Percentiles rank a stretch among this genome's conserved stretches.
These are phyloP conservation scores for Serilophus lunatus DNA, from an alignment of 2,113 vertebrate genomes.

Conservation along the genomic window DNA sequence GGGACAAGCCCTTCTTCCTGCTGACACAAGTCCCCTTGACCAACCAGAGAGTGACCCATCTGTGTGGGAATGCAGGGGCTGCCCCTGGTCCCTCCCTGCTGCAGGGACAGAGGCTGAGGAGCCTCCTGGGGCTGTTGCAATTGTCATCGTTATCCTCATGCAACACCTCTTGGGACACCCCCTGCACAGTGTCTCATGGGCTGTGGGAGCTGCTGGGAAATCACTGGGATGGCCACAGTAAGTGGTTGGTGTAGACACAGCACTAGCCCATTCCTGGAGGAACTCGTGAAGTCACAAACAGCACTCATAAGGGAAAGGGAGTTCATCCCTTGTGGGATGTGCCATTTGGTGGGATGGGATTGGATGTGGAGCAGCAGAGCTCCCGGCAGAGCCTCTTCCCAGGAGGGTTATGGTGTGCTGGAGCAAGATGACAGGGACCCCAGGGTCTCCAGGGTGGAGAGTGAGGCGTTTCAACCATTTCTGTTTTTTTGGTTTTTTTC, in stretches of 20 bases:
- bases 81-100: neutral
- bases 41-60: neutral
- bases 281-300: too few relatives aligned
- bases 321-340: too few relatives aligned
- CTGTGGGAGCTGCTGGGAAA: too few relatives aligned
- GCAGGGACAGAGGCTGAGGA: neutral
- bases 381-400: neutral
- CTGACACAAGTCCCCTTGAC: neutral
- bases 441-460: neutral
- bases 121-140: neutral
- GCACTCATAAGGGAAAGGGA: neutral
- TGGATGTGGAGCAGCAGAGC: neutral
- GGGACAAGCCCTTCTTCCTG: neutral
- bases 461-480: neutral
- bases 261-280: neutral
- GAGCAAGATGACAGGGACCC: neutral
- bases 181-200: neutral
- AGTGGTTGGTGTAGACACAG: neutral
- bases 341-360: neutral
- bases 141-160: neutral
- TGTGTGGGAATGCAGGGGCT: neutral
- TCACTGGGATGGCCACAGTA: neutral
- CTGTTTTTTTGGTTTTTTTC: neutral
- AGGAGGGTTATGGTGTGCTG: neutral
- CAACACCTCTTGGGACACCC: neutral